Base-by-base conservation (phyloP, 1,140 invertebrate genomes). In the Drosophila nasuta region DNA sequence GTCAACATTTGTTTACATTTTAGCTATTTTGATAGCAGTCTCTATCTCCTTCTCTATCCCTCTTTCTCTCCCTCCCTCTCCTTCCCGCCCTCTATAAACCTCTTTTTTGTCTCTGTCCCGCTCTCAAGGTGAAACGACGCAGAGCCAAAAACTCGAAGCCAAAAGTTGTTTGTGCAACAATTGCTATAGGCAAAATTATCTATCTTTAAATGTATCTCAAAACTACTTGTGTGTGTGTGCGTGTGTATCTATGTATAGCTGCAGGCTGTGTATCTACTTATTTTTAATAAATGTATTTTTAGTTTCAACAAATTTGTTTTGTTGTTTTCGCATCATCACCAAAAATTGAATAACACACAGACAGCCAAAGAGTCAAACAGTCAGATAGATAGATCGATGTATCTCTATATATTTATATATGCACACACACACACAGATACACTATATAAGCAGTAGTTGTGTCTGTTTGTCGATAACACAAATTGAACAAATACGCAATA, bases 131-230 rank as follows among this genome's bases (percentile, higher is more conserved):
- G 48, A 70, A 48, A 38, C 45, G 5, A 5, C 30, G 15, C 46
- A 33, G 28, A 28, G 49, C 20, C 20, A 25, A 35, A 62, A 52
- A 59, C 30, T 35, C 28, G 38, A 35, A 69, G 58, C 59, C 59
- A 69, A 69, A 75, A 64, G 64, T 75, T 64, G 75, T 68, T 75
- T 77, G 52, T 77, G 75, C 75, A 77, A 75, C 75, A 77, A 51
- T 60, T 71, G 73, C 67, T 43, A 59, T 43, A 51, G 72, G 59
- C 66, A 13, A 71, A 65, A 48, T 48, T 43, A 41, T 65, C 17
- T 57, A 65, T 48, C 17, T 65, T 49, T 11, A 60, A 68, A 57
- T 71, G 60, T 71, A 64, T 64, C 60, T 57, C 60, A 28, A 25
- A 41, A 51, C 48, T 64, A 66, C 54, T 67, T 15, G 11, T 5